Base-by-base conservation (phyloP, 2,888 invertebrate genomes). In the Dasypolia templi region DNA sequence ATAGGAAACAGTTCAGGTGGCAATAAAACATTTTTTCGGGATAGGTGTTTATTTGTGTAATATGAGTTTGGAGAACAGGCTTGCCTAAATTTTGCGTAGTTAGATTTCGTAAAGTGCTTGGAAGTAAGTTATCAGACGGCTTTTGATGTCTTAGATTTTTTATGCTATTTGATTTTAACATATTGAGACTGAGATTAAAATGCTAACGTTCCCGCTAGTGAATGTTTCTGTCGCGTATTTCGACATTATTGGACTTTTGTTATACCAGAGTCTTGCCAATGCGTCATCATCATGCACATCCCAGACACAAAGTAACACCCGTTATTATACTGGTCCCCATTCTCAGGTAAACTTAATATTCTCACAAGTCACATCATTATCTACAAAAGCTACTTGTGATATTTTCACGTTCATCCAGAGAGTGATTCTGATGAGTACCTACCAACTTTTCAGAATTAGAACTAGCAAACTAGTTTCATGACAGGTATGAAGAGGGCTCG, bases 1-100 rank as follows among this genome's bases (percentile, higher is more conserved):
- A 56, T n/a, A 58, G 56, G 46, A 72, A 75, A 55, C 59, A 64
- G 74, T 79, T 83, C 78, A 71, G 78, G 49, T 81, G 35, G 49
- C 35, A 71, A 68, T 42, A 55, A 67, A 53, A 63, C 35, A 26
- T 64, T 46, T 68, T 76, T 72, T 42, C 17, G 39, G 42, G 35
- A 67, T 49, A 74, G 68, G 68, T 78, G 77, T 66, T 56, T 51
- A 76, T 76, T 76, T 49, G 51, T 61, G 35, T 75, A 56, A 59
- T 73, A 77, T 80, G 53, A 49, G n/a, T 32, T 76, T 63, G n/a
- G 51, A 5, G 17, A 51, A 61, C 26, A n/a, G n/a, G n/a, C n/a
- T n/a, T n/a, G n/a, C n/a, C n/a, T n/a, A n/a, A n/a, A n/a, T n/a
- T n/a, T n/a, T n/a, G n/a, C n/a, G n/a, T n/a, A n/a, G n/a, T n/a